Evolutionary conservation across 2,888 invertebrate genomes (phyloP).

Genomic region (Platycheirus albimanus): DNA sequence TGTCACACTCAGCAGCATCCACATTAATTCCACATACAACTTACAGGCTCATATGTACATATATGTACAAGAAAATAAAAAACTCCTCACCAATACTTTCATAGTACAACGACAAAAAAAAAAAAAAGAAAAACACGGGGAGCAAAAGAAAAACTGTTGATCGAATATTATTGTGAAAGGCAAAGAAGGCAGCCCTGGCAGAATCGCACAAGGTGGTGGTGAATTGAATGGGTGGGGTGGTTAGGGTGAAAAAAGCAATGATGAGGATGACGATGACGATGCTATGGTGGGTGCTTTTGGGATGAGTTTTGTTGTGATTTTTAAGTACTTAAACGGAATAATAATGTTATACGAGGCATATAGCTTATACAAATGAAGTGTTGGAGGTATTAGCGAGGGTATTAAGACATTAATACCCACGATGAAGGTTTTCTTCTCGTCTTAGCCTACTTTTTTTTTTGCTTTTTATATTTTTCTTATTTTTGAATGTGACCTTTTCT

Average conservation of each 20-base stretch:
- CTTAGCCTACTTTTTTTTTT: neutral
- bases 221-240: slow-evolving; percentile 34
- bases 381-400: slow-evolving; percentile 67
- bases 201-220: no score
- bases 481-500: slow-evolving; percentile 40
- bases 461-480: neutral
- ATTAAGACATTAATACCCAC: slow-evolving; percentile 63
- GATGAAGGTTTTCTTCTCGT: slow-evolving; percentile 38
- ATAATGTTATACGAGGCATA: slow-evolving; percentile 72
- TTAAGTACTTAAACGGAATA: slow-evolving; percentile 74
- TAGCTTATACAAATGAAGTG: slow-evolving; percentile 71
- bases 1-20: slow-evolving; percentile 46
- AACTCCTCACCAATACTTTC: neutral
- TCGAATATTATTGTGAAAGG: slow-evolving; percentile 51
- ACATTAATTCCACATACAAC: slow-evolving; percentile 1
- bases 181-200: neutral
- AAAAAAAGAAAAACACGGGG: slow-evolving; percentile 12
- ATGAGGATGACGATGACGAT: neutral
- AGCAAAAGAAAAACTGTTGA: slow-evolving; percentile 67
- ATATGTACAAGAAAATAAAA: no score
- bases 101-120: slow-evolving; percentile 15
- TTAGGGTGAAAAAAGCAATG: no score
- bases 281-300: slow-evolving; percentile 35
- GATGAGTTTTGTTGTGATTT: slow-evolving; percentile 73
- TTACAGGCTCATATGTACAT: no score